Conservation (phyloP, 2,888 invertebrate species). For the Nephrotoma appendiculata region DNA sequence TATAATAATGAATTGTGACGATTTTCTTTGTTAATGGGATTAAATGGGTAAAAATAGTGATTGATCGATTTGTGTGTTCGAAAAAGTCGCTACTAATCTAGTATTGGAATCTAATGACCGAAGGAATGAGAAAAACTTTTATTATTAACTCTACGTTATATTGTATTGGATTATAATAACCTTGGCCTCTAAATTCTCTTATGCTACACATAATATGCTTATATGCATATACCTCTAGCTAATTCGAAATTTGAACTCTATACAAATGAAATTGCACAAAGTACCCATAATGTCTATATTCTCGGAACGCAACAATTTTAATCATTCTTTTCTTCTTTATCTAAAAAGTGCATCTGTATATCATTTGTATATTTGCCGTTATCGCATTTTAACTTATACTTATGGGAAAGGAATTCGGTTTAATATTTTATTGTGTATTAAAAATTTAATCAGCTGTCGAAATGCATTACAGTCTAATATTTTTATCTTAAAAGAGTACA, state of each 20-base stretch:
- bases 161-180: background rate
- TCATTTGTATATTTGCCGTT: background rate
- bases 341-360: background rate
- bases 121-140: background rate
- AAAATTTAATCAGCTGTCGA: no score
- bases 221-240: no score
- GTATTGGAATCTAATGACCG: background rate
- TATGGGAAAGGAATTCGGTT: background rate
- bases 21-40: background rate
- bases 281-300: background rate
- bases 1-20: background rate
- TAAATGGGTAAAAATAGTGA: background rate
- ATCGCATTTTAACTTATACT: background rate
- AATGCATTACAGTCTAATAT: no score
- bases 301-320: background rate
- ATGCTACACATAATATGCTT: no score
- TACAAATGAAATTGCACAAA: background rate
- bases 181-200: background rate
- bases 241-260: background rate
- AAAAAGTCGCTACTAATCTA: background rate
- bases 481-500: no score
- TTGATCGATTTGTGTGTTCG: background rate
- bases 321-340: background rate
- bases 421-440: no score
- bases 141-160: background rate